Base-by-base conservation (phyloP, 1,140 invertebrate genomes). In the Megathymus violae region DNA sequence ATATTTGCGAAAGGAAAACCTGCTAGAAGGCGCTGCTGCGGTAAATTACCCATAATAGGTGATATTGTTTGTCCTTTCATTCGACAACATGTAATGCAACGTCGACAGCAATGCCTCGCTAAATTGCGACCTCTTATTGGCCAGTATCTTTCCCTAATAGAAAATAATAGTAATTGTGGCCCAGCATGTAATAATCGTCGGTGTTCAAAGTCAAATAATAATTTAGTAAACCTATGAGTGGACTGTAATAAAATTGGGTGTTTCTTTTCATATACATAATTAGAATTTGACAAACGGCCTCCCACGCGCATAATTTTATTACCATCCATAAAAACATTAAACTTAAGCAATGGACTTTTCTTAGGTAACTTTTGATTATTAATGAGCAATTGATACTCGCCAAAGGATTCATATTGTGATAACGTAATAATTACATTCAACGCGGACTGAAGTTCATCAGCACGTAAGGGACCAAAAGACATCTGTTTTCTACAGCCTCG, bases 171-270 rank as follows among this genome's bases (percentile, higher is more conserved):
- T 41, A 63, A 22, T 47, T 68, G 65, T 3, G 52, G 60, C 14
- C 47, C 61, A 11, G 60, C 61, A 10, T 63, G 52, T 10, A 63
- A 14, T 48, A 65, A 44, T 11, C 47, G 27, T 11, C 15, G 38
- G 10, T 72, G 60, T 38, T 66, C 54, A 50, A 46, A 44, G 4
- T 51, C 3, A 40, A 69, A 68, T 14, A 72, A 15, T 61, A 66
- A 16, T 19, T 51, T 51, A 2, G 44, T 61, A 11, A 69, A 69
- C 7, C 36, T 13, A 62, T 72, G 60, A 43, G 15, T 62, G 41
- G 41, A 62, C 22, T 68, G 38, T 51, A 72, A 4, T n/a, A 72
- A 3, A 36, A 69, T 66, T n/a, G 70, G 64, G 25, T 72, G 63
- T 11, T 66, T 69, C 15, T 72, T 72, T 10, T 64, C 27, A 46